Evolutionary conservation across 2,113 vertebrate species (phyloP), one percentile per base, ranked within the genome.

Genomic region (Hepsetus odoe): DNA sequence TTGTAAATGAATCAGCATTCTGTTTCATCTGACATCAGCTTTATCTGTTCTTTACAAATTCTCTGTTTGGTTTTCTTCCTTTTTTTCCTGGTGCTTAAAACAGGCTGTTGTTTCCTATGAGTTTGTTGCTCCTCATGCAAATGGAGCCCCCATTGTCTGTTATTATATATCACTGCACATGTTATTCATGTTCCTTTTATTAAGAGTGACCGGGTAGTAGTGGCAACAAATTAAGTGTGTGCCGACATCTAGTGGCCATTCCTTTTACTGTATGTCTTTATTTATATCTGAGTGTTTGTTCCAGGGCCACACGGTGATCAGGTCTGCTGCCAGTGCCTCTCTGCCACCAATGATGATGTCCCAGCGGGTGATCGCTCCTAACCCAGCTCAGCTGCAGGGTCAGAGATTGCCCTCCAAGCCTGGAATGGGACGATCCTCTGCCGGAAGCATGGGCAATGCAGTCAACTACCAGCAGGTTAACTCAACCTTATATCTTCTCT

Each of bases 341-440:
- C 91, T 97, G 85, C 94, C 96, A 9, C 95, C 95, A 5, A 96
- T 98, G 95, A 90, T 98, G 79, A 96, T 98, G 95, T 98, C 96
- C 11, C 96, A 98, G 82, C 91, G 96, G 33, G 95, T 98, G 70
- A 97, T 98, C 1, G 97, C 97, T 3, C 96, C 96, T 0, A 98
- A 96, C 87, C 97, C 97, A 0, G 91, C 96, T 69, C 96, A 97
- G 89, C 83, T 98, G 18, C 96, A 98, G 83, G 95, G 94, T 59
- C 96, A 97, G 84, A 88, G 96, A 65, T 18, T 96, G 32, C 91
- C 94, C 1, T 94, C 94, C n/a, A 98, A 97, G 79, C 92, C 95
- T 2, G 94, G 93, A 64, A 94, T 97, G 87, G 91, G 93, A 71
- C 96, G 96, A 74, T 94, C 94, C 80, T 90, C 92, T 69, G 93